A percentile compares a stretch with the other conserved stretches of the same genome.
These are phyloP conservation scores for Albula goreensis DNA, from an alignment of 2,113 vertebrate species.

Conservation along the genomic window DNA sequence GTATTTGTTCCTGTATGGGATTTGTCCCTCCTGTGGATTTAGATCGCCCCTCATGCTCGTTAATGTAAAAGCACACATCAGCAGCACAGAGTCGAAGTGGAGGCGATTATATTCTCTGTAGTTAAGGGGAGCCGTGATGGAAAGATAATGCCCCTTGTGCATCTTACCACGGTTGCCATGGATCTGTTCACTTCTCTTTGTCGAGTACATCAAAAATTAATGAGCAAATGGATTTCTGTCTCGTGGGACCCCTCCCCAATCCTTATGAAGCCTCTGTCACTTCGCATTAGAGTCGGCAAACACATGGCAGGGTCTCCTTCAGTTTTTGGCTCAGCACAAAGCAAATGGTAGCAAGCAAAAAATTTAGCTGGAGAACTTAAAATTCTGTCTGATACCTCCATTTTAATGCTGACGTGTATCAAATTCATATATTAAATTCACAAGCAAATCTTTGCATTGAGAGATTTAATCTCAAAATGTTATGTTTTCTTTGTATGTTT, in stretches of 20 bases:
- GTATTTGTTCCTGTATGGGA: not conserved
- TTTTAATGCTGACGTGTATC: not conserved
- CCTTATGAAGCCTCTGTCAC: not conserved
- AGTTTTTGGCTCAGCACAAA: not conserved
- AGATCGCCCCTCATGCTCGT: not conserved
- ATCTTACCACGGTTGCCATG: conserved; percentile 7
- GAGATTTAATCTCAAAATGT: too few relatives aligned
- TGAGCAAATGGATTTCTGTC: conserved; percentile 10
- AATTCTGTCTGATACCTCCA: not conserved
- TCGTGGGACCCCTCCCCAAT: not conserved
- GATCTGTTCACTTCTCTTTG: not conserved
- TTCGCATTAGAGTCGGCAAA: not conserved
- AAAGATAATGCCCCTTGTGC: not conserved
- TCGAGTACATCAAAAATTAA: conserved; percentile 18
- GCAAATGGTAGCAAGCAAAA: not conserved
- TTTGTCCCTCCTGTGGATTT: not conserved
- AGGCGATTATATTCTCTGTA: not conserved
- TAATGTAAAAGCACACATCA: not conserved
- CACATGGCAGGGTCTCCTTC: not conserved
- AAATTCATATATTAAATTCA: too few relatives aligned
- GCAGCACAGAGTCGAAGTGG: not conserved
- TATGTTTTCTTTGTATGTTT: too few relatives aligned
- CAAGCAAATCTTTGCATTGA: too few relatives aligned
- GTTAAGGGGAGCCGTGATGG: not conserved
- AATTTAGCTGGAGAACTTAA: not conserved